Conservation (phyloP, 2,797 vertebrate species). For the Squalus acanthias region DNA sequence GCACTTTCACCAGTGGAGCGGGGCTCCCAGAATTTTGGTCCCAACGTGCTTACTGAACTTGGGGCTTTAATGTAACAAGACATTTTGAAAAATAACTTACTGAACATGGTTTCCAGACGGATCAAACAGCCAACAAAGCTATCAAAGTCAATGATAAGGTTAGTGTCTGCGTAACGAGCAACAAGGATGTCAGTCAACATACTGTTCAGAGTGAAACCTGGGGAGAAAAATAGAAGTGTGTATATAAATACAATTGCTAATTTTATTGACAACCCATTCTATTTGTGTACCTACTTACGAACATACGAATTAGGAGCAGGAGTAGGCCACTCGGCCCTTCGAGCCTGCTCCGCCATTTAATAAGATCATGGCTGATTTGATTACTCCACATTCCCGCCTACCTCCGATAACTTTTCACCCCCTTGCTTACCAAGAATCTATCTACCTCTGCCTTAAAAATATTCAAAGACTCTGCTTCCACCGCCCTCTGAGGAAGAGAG, state of each 20-base stretch:
- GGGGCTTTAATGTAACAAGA: not conserved
- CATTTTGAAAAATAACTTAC: slow-evolving; percentile 58
- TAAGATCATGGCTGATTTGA: too few species aligned
- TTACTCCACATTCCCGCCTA: too few species aligned
- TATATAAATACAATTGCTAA: not conserved
- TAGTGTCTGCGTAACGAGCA: slow-evolving; percentile 69
- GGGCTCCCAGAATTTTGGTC: not conserved
- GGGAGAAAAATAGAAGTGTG: not conserved
- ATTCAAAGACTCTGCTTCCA: too few species aligned
- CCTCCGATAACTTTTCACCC: too few species aligned
- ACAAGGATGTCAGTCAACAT: slow-evolving; percentile 71
- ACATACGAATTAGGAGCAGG: too few species aligned
- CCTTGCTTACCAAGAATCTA: too few species aligned
- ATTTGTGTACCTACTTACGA: not conserved
- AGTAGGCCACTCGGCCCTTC: too few species aligned
- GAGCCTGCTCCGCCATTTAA: too few species aligned
- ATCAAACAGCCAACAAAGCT: slow-evolving; percentile 77
- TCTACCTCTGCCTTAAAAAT: too few species aligned
- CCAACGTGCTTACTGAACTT: too few species aligned
- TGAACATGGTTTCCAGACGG: slow-evolving; percentile 76
- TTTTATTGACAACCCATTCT: slow-evolving; percentile 3
- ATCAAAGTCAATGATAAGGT: slow-evolving; percentile 74
- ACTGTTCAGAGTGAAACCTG: slow-evolving; percentile 76
- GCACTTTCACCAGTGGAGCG: not conserved
- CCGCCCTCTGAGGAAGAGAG: too few species aligned